These are phyloP conservation scores for Micrastur ruficollis DNA, from an alignment of 2,797 vertebrate genomes.

Conservation along the genomic window DNA sequence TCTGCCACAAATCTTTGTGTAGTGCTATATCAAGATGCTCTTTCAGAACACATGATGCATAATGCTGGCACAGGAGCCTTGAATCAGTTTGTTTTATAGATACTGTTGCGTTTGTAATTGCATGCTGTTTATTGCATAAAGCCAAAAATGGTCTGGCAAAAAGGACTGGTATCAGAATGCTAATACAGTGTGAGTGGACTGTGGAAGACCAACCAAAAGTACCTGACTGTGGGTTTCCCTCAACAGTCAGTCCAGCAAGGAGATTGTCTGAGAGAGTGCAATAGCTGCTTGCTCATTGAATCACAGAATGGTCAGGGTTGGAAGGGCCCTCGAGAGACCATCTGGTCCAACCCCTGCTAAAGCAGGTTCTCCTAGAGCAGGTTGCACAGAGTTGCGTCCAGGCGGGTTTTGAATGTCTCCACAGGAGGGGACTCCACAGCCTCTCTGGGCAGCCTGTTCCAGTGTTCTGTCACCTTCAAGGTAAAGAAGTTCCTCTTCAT, in stretches of 20 bases:
- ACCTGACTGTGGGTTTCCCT: not conserved
- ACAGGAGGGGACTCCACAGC: too few relatives aligned
- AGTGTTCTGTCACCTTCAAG: too few relatives aligned
- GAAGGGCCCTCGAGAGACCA: too few relatives aligned
- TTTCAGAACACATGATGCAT: not conserved
- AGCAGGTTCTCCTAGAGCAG: too few relatives aligned
- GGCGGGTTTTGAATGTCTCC: too few relatives aligned
- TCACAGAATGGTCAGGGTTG: too few relatives aligned
- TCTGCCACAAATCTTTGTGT: not conserved
- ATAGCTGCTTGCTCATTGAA: not conserved
- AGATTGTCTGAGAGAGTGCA: accelerated
- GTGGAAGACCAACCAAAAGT: not conserved
- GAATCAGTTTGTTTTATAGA: not conserved
- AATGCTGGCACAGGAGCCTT: accelerated
- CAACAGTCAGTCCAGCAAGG: not conserved
- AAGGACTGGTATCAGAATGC: not conserved
- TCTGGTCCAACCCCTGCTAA: too few relatives aligned
- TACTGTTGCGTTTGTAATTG: not conserved
- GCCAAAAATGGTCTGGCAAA: not conserved
- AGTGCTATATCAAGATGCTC: accelerated
- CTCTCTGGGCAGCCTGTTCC: too few relatives aligned
- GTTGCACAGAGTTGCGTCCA: too few relatives aligned
- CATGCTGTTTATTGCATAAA: not conserved
- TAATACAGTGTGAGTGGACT: not conserved
- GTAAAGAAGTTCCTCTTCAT: too few relatives aligned